Evolutionary conservation across 2,888 invertebrate species (phyloP), one percentile per base, ranked within the genome.

Genomic region (Leptopilina myrica): DNA sequence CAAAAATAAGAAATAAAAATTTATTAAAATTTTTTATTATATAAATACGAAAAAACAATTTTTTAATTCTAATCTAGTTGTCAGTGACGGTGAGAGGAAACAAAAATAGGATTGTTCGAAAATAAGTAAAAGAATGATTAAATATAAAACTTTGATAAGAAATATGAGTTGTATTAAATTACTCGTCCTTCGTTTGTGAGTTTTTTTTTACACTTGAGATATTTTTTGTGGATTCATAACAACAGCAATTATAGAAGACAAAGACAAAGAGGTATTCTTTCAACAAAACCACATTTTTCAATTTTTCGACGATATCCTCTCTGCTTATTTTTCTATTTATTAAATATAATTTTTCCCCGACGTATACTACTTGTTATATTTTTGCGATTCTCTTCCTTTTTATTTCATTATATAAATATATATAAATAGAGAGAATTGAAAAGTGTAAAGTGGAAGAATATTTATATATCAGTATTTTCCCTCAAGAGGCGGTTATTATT

Each of bases 371-470:
- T 33, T 33, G 33, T 33, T 67, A 33, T 53, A 53, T 67, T 67
- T 12, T 0, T 49, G 26, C 20, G 46, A 43, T 8, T 20, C 12
- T 11, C 46, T 46, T 46, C 46, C 33, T 33, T 33, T 33, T 33
- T 33, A 33, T 33, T 46, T 46, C 46, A 46, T 7, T 11, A 11
- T 46, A 20, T 20, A 49, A 26, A 49, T 33, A 33, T 33, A 33
- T 33, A 33, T 8, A 43, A 43, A 43, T 8, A 69, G 12, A 49
- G 49, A 69, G 14, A 40, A 66, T 46, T 56, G 26, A 9, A 56
- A 33, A 73, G 26, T 53, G 69, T 69, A 20, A 69, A 69, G 56
- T 56, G 33, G n/a, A 56, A 73, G 33, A 73, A 56, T 73, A 73
- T 73, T 56, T 56, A 69, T 20, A 69, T 49, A 20, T 69, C 43